Conservation (phyloP, 2,888 invertebrate genomes). For the Meiosimyza platycephala region DNA sequence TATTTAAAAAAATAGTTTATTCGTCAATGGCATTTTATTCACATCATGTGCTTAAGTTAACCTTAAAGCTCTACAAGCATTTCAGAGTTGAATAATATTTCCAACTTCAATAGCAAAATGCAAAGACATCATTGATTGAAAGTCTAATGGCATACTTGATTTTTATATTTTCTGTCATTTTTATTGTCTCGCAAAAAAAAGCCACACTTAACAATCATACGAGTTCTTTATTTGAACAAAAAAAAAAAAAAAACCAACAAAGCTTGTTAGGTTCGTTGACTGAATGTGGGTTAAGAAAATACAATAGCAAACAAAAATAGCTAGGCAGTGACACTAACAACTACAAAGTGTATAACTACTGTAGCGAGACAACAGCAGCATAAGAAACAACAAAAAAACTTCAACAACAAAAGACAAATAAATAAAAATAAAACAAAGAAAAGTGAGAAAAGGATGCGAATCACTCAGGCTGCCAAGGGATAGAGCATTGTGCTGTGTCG, state of each 20-base stretch:
- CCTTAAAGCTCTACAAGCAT: too few species aligned
- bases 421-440: neutral
- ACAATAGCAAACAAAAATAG: constrained; percentile 10
- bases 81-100: too few species aligned
- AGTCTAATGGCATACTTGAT: neutral
- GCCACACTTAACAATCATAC: neutral
- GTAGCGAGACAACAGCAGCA: constrained; percentile 48
- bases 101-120: neutral
- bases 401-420: constrained; percentile 1
- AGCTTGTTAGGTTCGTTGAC: constrained; percentile 7
- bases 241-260: neutral
- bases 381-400: constrained; percentile 22
- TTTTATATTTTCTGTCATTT: neutral
- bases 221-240: constrained; percentile 14
- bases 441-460: too few species aligned
- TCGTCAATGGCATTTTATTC: too few species aligned
- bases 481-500: constrained; percentile 1
- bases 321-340: constrained; percentile 49
- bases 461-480: neutral
- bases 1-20: too few species aligned
- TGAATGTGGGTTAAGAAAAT: neutral
- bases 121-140: constrained; percentile 16
- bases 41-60: too few species aligned
- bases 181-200: constrained; percentile 7
- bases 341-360: constrained; percentile 54